Conservation (phyloP, 2,888 invertebrate genomes). For the Pandemis heparana region DNA sequence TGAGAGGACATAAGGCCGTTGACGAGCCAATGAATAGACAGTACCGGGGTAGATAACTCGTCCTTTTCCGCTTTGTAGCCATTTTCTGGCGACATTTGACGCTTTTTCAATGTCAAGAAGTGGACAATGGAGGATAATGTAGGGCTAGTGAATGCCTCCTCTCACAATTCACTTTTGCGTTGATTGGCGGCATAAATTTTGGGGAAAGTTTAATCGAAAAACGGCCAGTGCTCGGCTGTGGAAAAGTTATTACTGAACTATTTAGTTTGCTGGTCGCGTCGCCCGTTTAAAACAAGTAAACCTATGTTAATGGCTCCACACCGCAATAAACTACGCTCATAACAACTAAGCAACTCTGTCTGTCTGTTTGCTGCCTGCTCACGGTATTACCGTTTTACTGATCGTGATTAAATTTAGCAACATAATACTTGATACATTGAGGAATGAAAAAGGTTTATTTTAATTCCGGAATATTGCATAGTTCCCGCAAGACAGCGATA, state of each 20-base stretch:
- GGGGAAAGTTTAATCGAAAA: conserved; percentile 28
- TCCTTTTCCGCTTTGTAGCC: background rate
- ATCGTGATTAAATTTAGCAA: too few species aligned
- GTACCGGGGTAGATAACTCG: background rate
- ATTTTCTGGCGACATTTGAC: background rate
- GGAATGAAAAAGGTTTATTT: too few species aligned
- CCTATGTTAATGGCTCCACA: background rate
- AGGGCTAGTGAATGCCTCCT: background rate
- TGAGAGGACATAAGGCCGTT: background rate
- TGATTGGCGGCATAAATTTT: conserved; percentile 23
- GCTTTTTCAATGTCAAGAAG: background rate
- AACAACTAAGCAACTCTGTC: too few species aligned
- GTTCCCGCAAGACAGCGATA: too few species aligned
- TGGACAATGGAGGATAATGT: conserved; percentile 1
- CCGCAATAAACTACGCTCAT: background rate
- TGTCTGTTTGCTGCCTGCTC: too few species aligned
- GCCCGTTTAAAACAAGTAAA: conserved; percentile 23
- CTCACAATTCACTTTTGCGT: conserved; percentile 6
- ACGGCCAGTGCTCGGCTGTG: conserved; percentile 3
- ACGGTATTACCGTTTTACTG: too few species aligned
- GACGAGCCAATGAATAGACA: conserved; percentile 19
- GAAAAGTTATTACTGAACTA: conserved; percentile 22
- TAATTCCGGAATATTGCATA: too few species aligned
- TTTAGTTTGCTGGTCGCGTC: conserved; percentile 16
- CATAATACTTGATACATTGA: too few species aligned